Base-by-base conservation (phyloP, 2,797 vertebrate species). In the Anisognathus igniventris region DNA sequence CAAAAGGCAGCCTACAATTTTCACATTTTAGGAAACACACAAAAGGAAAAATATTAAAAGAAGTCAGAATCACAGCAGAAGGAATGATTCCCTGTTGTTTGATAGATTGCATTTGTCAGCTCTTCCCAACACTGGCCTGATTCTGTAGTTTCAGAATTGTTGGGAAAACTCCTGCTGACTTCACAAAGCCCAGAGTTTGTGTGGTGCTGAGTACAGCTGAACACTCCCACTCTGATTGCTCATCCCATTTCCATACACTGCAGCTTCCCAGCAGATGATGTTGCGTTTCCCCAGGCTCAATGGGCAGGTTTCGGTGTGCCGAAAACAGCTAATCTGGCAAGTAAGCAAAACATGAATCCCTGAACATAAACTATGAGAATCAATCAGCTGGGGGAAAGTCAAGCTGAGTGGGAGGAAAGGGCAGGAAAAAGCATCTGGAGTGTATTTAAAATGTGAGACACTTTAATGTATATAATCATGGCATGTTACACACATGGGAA, bases 401-500 rank as follows among this genome's bases (percentile, higher is more conserved):
- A 92, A 68, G 24, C 70, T 78, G 54, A 95, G 87, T 64, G 85
- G 87, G 73, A 94, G 62, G 48, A 95, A 90, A 91, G 37, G 66
- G 73, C 90, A 93, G 75, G 93, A 79, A 87, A 90, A 89, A 82
- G 50, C 93, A 96, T 92, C 87, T 94, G 92, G 93, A 89, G 47
- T 53, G 37, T 39, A 91, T 95, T 91, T 92, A 75, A 88, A 90
- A 91, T 83, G 53, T 6, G 4, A 30, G 87, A 83, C 9, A 17
- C 19, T 94, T 88, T 45, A 91, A 93, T 75, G 75, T 89, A 86
- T 93, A 73, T 91, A 86, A 83, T 56, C 54, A 37, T 24, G n/a
- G 61, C 75, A 86, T 45, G 76, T 9, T 78, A 93, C 68, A 58
- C 91, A 45, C 93, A 68, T 7, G 88, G 88, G 87, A 91, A 70